A percentile compares a stretch with the other conserved stretches of the same genome.
These are phyloP conservation scores for Pectinophora gossypiella DNA, from an alignment of 1,140 invertebrate species.

Conservation along the genomic window DNA sequence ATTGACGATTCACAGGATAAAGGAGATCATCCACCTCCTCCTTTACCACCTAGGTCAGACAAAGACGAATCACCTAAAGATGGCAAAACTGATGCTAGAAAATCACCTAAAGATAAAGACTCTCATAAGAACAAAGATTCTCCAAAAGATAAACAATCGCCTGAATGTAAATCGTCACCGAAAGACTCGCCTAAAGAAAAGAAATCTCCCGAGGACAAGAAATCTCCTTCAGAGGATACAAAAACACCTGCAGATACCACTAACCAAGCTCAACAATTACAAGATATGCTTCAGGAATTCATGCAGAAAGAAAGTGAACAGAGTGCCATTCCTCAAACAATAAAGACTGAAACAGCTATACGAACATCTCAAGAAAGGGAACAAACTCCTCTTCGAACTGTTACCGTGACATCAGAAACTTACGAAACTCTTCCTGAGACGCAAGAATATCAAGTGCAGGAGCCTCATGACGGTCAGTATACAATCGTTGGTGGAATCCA, in stretches of 20 bases:
- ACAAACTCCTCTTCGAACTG: background rate
- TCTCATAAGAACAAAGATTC: slow-evolving; percentile 5
- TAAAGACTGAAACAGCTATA: slow-evolving; percentile 1
- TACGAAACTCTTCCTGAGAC: background rate
- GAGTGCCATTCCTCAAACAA: background rate
- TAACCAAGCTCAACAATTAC: slow-evolving; percentile 11
- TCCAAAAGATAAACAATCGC: background rate
- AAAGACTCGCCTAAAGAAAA: background rate
- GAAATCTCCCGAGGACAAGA: slow-evolving; percentile 9
- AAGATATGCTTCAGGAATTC: slow-evolving; percentile 17
- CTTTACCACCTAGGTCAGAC: slow-evolving; percentile 7
- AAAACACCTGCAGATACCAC: slow-evolving; percentile 17
- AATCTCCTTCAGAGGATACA: slow-evolving; percentile 4
- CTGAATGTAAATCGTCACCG: slow-evolving; percentile 8
- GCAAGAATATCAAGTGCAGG: slow-evolving; percentile 25
- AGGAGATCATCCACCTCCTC: slow-evolving; percentile 31
- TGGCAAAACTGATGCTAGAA: too few relatives aligned
- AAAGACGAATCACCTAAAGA: slow-evolving; percentile 7
- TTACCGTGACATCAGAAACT: slow-evolving; percentile 22
- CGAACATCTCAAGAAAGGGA: slow-evolving; percentile 7
- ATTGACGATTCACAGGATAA: slow-evolving; percentile 49
- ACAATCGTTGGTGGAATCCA: slow-evolving; percentile 22
- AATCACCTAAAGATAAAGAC: slow-evolving; percentile 6
- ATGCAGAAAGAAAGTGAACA: slow-evolving; percentile 19
- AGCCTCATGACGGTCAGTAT: slow-evolving; percentile 25